Conservation (phyloP, 1,140 invertebrate species). For the Propsilocerus akamusi region DNA sequence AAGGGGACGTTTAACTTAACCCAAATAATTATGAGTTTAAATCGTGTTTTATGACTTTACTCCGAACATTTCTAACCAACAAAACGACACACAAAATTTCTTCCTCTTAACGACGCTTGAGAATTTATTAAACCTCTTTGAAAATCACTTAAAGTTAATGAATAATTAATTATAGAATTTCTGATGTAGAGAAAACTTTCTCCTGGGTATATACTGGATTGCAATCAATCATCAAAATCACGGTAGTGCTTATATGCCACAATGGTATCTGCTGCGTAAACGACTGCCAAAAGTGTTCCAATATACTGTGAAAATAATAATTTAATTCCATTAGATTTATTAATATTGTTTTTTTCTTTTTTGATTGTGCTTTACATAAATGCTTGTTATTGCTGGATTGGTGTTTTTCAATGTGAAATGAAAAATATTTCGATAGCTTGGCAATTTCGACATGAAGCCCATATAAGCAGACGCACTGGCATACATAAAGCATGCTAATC, state of each 20-base stretch:
- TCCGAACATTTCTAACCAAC: no score
- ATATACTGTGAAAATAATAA: slow-evolving; percentile 37
- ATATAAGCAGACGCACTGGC: slow-evolving; percentile 54
- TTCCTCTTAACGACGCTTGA: no score
- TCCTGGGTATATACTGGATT: no score
- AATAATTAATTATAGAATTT: no score
- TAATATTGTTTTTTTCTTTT: not conserved
- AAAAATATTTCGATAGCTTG: slow-evolving; percentile 45
- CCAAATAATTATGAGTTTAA: no score
- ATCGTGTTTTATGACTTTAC: no score
- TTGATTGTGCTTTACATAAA: no score
- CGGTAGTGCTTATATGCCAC: slow-evolving; percentile 40
- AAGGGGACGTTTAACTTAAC: no score
- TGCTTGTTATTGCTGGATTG: slow-evolving; percentile 65
- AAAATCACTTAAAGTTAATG: no score
- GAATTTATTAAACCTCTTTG: no score
- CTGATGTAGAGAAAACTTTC: no score
- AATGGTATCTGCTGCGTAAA: slow-evolving; percentile 56
- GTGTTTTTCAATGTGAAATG: slow-evolving; percentile 31
- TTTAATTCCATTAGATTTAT: not conserved
- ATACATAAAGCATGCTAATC: slow-evolving; percentile 50
- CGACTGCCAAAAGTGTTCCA: slow-evolving; percentile 43
- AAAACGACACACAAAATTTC: no score
- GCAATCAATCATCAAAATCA: not conserved
- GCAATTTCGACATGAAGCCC: slow-evolving; percentile 47